Evolutionary conservation across 1,140 invertebrate species (phyloP), one percentile per base, ranked within the genome.

Genomic region (Drosophila ogumai): DNA sequence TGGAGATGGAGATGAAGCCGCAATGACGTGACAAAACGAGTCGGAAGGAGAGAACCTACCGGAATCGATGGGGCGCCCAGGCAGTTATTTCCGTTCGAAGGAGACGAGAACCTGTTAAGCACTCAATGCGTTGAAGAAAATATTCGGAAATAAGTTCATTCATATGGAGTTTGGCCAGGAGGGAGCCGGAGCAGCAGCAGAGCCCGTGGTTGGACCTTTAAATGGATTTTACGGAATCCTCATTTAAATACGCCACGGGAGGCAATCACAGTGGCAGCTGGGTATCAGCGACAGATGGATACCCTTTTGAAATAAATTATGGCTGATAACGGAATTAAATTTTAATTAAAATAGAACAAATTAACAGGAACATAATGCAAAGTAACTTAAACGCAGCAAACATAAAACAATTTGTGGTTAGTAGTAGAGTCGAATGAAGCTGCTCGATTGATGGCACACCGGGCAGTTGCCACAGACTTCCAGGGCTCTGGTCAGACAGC

Each of bases 141-240:
- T 84, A 81, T 85, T 72, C 78, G 85, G 74, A 90, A 81, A 88
- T 90, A 73, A 79, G 78, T 81, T 84, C 67, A 73, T 79, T 87
- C 72, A 80, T 49, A 84, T 68, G 32, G 58, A 61, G 79, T 56
- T 75, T 58, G 19, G 54, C 47, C 64, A 54, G 50, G 25, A 49
- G 59, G 17, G 22, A 49, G 32, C 50, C 34, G 40, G 40, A 10
- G 19, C 31, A 32, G 38, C 38, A 44, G 38, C 43, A 38, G 43
- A 10, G 66, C 43, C 38, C 49, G 50, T 66, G 65, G 80, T 71
- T 61, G 80, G 80, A 80, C 82, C 68, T 75, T 72, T 52, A 84
- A 88, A 81, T 88, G 73, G 85, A 84, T 78, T 84, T 88, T 81
- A 59, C 66, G 73, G 55, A 68, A 88, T 81, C 66, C 84, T 81